These are phyloP conservation scores for Mesocentrotus franciscanus DNA, from an alignment of 53 echinoderm and acorn worm species.

Conservation along the genomic window DNA sequence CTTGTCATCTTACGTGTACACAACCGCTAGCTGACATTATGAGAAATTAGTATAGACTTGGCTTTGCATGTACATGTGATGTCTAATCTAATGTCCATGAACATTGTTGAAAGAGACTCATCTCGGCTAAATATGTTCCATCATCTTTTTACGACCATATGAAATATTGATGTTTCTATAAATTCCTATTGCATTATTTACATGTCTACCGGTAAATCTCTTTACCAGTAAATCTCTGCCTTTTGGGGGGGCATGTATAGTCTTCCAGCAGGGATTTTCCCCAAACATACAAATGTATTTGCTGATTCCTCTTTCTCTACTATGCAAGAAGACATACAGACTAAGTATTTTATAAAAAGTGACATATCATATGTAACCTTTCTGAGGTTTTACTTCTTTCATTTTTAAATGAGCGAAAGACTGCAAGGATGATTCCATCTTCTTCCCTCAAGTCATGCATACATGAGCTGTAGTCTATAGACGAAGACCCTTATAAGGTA, in stretches of 20 bases:
- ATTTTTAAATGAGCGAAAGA: not conserved
- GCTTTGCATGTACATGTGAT: not conserved
- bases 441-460: not conserved
- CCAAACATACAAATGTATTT: not conserved
- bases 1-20: slow-evolving; percentile 7
- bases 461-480: not conserved
- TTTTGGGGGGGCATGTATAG: too few relatives aligned
- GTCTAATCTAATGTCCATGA: not conserved
- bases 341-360: not conserved
- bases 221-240: too few relatives aligned
- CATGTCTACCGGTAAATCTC: too few relatives aligned
- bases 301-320: too few relatives aligned
- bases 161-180: too few relatives aligned
- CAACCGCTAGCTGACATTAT: not conserved
- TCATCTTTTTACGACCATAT: too few relatives aligned
- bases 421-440: not conserved
- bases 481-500: not conserved
- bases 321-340: not conserved
- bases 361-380: not conserved
- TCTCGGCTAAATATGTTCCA: not conserved
- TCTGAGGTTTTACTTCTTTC: not conserved
- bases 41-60: not conserved
- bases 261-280: too few relatives aligned
- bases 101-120: not conserved
- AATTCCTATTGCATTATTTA: too few relatives aligned